These are phyloP conservation scores for Mus spretus DNA, from an alignment of 2,797 vertebrate genomes.

Conservation along the genomic window DNA sequence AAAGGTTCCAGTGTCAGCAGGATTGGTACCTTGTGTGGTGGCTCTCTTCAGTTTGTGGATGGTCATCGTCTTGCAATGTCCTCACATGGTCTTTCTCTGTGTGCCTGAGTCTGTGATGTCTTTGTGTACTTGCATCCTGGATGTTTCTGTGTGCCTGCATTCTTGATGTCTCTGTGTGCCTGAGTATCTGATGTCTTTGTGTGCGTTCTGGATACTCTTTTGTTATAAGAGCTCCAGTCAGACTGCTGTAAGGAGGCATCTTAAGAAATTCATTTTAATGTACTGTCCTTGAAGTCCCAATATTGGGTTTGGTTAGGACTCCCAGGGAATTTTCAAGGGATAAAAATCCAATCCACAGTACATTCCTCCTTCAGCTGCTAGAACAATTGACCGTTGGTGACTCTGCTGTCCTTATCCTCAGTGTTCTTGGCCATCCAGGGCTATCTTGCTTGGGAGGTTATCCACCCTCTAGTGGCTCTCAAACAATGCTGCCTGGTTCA, in stretches of 20 bases:
- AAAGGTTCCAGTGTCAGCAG: neutral
- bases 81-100: neutral
- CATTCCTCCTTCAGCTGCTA: neutral
- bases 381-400: neutral
- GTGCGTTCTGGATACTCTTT: neutral
- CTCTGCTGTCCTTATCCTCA: neutral
- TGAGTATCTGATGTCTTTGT: neutral
- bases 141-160: neutral
- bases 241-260: neutral
- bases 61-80: neutral
- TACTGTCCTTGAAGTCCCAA: neutral
- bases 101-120: neutral
- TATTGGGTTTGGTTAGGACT: neutral
- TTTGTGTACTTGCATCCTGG: neutral
- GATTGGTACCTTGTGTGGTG: neutral
- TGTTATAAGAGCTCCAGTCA: neutral
- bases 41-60: neutral
- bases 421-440: neutral
- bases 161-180: neutral
- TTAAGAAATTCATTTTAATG: neutral
- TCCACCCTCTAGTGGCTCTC: neutral
- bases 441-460: neutral
- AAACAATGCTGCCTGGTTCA: neutral
- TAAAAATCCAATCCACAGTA: neutral
- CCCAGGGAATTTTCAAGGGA: neutral